Conservation (phyloP, 2,113 vertebrate genomes). For the Xenopus laevis region DNA sequence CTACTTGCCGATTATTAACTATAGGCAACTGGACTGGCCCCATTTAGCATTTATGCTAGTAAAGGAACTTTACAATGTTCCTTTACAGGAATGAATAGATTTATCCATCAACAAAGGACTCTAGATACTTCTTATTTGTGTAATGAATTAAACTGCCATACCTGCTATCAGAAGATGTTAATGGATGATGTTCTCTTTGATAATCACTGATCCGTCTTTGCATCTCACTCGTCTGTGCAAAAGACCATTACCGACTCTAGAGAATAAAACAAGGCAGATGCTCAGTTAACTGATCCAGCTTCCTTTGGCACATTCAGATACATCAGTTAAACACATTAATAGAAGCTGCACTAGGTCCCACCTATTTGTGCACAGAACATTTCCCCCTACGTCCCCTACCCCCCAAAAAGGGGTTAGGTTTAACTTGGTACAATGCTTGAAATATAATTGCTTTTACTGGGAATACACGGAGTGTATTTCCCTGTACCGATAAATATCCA, state of each 20-base stretch:
- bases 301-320: not conserved
- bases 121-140: not conserved
- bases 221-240: constrained; percentile 29
- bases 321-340: not conserved
- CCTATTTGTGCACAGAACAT: not conserved
- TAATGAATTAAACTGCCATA: constrained; percentile 4
- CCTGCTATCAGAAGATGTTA: constrained; percentile 30
- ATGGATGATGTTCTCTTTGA: constrained; percentile 34
- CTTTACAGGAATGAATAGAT: not conserved
- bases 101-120: not conserved
- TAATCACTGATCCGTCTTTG: constrained; percentile 9
- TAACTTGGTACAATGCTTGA: no score
- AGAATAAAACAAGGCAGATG: constrained; percentile 31
- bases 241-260: constrained; percentile 35
- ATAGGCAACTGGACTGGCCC: no score
- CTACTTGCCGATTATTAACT: no score
- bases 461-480: no score
- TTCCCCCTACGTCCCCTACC: no score
- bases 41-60: no score
- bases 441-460: no score
- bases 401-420: no score
- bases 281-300: constrained; percentile 2
- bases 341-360: not conserved
- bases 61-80: no score
- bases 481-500: no score